Evolutionary conservation across 2,113 vertebrate species (phyloP), one percentile per base, ranked within the genome.

Genomic region (Neopipo cinnamomea): DNA sequence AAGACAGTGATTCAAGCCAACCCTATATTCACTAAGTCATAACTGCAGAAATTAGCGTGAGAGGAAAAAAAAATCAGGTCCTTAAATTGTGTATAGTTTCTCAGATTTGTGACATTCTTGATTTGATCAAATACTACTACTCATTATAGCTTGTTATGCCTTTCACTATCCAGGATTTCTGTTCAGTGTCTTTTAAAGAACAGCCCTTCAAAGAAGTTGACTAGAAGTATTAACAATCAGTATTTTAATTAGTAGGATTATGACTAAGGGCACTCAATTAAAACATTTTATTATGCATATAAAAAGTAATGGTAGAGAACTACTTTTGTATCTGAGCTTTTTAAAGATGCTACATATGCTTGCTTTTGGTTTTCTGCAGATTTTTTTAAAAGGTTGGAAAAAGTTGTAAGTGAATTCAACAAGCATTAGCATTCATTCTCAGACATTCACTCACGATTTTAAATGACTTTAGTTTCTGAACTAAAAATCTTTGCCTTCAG

Each of bases 21-120:
- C 33, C 46, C 49, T 81, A 3, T 5, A 33, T 88, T 77, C 39
- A 31, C 7, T 37, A 47, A 67, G 27, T 74, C 11, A 9, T 27
- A 70, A 47, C 15, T 65, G 14, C 41, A 68, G 46, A 82, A 75
- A 75, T 37, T 7, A 33, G 28, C 49, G 27, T 28, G 25, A 33
- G 17, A 19, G 28, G 12, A 0, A 0, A 5, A 11, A 37, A 20
- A 59, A 35, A 33, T 20, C 0, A 28, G 44, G 6, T 85, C 58
- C 28, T 52, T 72, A 33, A 58, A 56, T 79, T 76, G 28, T 5
- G 6, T 79, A 31, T 63, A 30, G 27, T 76, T 94, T 67, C 46
- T 46, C n/a, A 76, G 35, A 22, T 27, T 62, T 72, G 52, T 11
- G 27, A 35, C n/a, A 4, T 37, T 19, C 37, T 75, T 44, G 28